Base-by-base conservation (phyloP, 2,113 vertebrate genomes). In the Rhabdomys dilectus region DNA sequence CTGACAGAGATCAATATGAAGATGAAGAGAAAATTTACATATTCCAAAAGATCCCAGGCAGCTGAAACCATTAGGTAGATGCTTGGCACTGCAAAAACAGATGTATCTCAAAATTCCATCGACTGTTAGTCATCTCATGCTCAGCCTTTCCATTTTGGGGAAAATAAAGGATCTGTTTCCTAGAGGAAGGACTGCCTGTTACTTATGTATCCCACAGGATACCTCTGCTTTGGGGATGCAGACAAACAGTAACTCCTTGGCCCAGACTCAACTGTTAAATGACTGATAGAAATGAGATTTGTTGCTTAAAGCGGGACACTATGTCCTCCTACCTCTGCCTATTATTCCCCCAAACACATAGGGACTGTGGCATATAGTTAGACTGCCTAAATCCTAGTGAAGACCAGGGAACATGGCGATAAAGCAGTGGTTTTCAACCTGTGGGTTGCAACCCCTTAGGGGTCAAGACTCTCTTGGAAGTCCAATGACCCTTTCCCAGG, bases 251-350 rank as follows among this genome's bases (percentile, higher is more conserved):
- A 56, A 93, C 26, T n/a, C 62, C 77, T 34, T 24, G 13, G 66
- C 17, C 56, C 16, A 56, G 66, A 31, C 60, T 4, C 0, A 21
- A 31, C 86, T 60, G 26, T 75, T 86, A 82, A 86, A 62, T 16
- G 51, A 60, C 80, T 89, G 72, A 73, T 51, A 62, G 29, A 92
- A 82, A 94, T 53, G 45, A 82, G 82, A 89, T 88, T 42, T 15
- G 58, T 53, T 88, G 72, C 75, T 89, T 53, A 77, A 21, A 10
- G 5, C 29, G 60, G 10, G 15, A 10, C 29, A 11, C 3, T 42
- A 56, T 13, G 8, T 68, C 51, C 39, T 5, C 48, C 42, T 51
- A 29, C 36, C 58, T 51, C 42, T 48, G 24, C 21, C 48, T 22
- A 19, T 60, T 73, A 5, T 56, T 88, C 22, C 16, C 15, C 29